Conservation (phyloP, 2,888 invertebrate genomes). For the Lathronympha strigana region DNA sequence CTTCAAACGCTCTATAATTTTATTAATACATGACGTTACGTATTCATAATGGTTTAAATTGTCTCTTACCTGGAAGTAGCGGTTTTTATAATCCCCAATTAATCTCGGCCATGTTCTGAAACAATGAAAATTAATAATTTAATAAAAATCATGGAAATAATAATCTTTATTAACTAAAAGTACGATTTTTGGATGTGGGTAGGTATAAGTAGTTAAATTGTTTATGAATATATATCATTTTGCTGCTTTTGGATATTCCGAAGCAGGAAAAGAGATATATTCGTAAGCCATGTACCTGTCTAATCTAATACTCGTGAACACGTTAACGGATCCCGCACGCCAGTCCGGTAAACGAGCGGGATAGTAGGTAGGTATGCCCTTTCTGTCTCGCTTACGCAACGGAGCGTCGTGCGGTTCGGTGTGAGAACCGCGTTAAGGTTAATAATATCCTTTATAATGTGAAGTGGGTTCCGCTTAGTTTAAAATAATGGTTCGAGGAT, state of each 20-base stretch:
- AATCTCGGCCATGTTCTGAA: constrained; percentile 39
- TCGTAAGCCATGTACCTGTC: background rate
- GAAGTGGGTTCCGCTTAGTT: constrained; percentile 63
- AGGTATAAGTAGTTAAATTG: no score
- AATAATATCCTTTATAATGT: constrained; percentile 62
- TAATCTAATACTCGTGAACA: background rate
- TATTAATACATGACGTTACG: no score
- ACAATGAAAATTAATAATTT: constrained; percentile 20
- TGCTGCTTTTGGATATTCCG: no score
- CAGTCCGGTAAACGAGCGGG: no score
- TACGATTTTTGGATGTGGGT: no score
- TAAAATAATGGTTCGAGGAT: constrained; percentile 41
- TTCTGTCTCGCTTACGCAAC: no score
- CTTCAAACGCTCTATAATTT: no score
- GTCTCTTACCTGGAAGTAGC: constrained; percentile 16
- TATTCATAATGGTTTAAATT: background rate
- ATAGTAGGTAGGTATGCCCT: no score
- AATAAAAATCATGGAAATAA: background rate
- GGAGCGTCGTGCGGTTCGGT: no score
- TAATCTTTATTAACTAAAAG: background rate
- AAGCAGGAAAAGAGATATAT: constrained; percentile 50
- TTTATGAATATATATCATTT: no score
- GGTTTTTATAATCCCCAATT: constrained; percentile 16
- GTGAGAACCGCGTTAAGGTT: no score
- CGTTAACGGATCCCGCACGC: no score